These are phyloP conservation scores for Araneus ventricosus DNA, from an alignment of 1,140 invertebrate genomes.

Conservation along the genomic window DNA sequence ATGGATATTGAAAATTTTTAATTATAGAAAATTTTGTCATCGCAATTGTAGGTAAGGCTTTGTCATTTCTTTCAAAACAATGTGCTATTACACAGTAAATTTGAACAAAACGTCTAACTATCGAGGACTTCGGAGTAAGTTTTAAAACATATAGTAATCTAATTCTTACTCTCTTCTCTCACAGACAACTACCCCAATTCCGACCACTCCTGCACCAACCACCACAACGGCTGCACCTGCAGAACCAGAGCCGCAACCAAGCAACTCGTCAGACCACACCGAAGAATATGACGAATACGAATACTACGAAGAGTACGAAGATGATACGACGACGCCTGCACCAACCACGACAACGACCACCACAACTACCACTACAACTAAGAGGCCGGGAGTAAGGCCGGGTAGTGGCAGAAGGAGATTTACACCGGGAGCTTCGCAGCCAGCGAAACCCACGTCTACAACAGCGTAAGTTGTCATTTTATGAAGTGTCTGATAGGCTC, in stretches of 20 bases:
- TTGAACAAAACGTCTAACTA: no score
- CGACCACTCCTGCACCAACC: constrained; percentile 71
- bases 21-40: no score
- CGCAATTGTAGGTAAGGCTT: no score
- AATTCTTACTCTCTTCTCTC: not conserved
- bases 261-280: constrained; percentile 12
- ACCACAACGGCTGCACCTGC: constrained; percentile 53
- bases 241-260: not conserved
- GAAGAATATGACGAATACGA: constrained; percentile 67
- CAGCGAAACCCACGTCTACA: not conserved
- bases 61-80: no score
- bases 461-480: constrained; percentile 20
- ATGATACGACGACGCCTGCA: constrained; percentile 18
- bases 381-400: constrained; percentile 30
- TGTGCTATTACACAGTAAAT: no score
- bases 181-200: constrained; percentile 58
- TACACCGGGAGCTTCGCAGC: not conserved
- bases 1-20: no score
- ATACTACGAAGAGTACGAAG: constrained; percentile 45
- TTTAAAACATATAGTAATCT: not conserved
- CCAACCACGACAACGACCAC: constrained; percentile 45
- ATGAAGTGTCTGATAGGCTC: not conserved
- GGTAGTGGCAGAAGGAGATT: constrained; percentile 13
- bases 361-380: constrained; percentile 48
- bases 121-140: no score